phyloP scores from a whole-genome alignment of 1,140 invertebrate species.

The Diploscapter pachys region DNA sequence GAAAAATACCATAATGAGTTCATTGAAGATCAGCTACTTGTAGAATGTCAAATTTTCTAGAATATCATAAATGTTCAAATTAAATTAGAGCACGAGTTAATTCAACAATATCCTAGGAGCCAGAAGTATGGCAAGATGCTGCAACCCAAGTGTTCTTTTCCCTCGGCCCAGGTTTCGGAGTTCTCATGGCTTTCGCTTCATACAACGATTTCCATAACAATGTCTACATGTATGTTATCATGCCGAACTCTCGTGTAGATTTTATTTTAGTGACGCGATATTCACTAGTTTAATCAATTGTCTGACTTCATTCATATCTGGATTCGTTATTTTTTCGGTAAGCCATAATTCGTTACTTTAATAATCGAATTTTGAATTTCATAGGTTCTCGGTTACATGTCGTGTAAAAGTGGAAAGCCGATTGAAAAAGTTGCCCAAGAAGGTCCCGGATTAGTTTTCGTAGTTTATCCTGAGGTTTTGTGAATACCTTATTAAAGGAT shows the following conservation, averaged over 20 bases:
- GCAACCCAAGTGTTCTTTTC: slow-evolving; percentile 98
- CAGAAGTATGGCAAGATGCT: slow-evolving; percentile 88
- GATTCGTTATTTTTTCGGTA: slow-evolving; percentile 96
- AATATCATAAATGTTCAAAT: too few relatives aligned
- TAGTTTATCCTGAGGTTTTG: slow-evolving; percentile 92
- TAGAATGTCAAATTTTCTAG: too few relatives aligned
- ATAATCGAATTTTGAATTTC: slow-evolving; percentile 65
- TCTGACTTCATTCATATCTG: slow-evolving; percentile 88
- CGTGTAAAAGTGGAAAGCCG: slow-evolving; percentile 74
- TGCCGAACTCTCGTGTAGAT: not conserved
- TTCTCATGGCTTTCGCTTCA: slow-evolving; percentile 87
- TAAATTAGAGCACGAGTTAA: not conserved
- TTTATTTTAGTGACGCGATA: slow-evolving; percentile 75
- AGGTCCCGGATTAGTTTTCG: slow-evolving; percentile 84
- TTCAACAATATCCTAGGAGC: slow-evolving; percentile 15
- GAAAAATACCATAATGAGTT: too few relatives aligned
- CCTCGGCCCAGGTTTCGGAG: slow-evolving; percentile 90
- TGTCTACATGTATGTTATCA: slow-evolving; percentile 79
- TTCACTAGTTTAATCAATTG: slow-evolving; percentile 91
- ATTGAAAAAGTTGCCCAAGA: slow-evolving; percentile 82
- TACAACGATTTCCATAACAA: slow-evolving; percentile 98
- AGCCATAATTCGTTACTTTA: slow-evolving; percentile 5
- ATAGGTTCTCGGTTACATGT: slow-evolving; percentile 87
- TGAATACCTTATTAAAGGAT: too few relatives aligned
- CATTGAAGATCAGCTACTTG: too few relatives aligned